Conservation (phyloP, 2,888 invertebrate species). For the Masnerella sp. region DNA sequence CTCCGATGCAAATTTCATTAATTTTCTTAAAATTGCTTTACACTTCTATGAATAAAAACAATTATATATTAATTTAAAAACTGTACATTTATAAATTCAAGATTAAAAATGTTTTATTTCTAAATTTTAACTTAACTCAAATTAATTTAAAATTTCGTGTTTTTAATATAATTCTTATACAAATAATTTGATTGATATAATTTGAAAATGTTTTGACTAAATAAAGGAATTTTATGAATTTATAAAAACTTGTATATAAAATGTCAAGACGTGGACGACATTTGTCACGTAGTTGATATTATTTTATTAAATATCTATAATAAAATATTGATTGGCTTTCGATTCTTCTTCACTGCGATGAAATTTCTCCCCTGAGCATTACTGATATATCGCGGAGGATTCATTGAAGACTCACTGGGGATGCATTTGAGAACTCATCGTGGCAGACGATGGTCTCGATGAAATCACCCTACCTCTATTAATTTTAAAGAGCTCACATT, state of each 20-base stretch:
- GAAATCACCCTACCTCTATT: conserved; percentile 41
- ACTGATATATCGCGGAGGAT: conserved; percentile 42
- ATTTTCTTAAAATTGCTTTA: no score
- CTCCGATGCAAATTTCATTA: neutral
- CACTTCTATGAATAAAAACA: no score
- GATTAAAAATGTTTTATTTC: no score
- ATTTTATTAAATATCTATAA: conserved; percentile 40
- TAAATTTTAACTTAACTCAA: no score
- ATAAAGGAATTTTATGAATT: no score
- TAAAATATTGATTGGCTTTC: conserved; percentile 50
- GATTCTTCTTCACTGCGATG: conserved; percentile 31
- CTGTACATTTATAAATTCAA: no score
- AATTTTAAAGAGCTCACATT: conserved; percentile 32
- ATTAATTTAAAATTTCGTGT: no score
- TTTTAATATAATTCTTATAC: no score
- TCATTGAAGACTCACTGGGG: conserved; percentile 51
- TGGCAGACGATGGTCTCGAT: conserved; percentile 19
- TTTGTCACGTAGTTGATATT: conserved; percentile 29
- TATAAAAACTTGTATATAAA: neutral
- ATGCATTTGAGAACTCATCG: conserved; percentile 52
- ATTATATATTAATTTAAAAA: no score
- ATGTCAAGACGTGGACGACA: no score
- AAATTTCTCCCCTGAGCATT: conserved; percentile 43
- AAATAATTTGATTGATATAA: no score
- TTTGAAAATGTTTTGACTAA: no score